Conservation (phyloP, 2,888 invertebrate species). For the Capitulum mitella region DNA sequence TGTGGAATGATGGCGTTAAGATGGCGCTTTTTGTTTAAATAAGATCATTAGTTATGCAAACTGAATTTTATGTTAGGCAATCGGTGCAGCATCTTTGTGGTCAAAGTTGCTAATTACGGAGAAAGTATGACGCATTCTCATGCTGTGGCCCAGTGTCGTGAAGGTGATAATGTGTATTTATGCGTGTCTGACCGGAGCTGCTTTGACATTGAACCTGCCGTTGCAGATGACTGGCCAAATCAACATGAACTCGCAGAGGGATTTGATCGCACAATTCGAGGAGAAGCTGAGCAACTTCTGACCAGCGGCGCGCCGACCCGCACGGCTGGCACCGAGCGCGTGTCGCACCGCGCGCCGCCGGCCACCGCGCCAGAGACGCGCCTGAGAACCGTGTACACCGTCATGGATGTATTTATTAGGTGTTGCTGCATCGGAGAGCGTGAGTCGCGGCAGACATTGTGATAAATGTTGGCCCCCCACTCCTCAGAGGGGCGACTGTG, state of each 20-base stretch:
- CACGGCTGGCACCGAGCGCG: not conserved
- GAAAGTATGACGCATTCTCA: too few relatives aligned
- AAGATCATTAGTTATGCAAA: too few relatives aligned
- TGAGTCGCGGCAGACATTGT: not conserved
- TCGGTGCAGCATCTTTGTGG: too few relatives aligned
- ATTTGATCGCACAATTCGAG: constrained; percentile 22
- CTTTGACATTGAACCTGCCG: too few relatives aligned
- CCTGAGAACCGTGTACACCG: too few relatives aligned
- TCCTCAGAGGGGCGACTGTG: not conserved
- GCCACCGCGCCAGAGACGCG: not conserved
- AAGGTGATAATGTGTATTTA: too few relatives aligned
- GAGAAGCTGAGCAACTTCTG: constrained; percentile 20
- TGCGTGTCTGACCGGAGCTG: too few relatives aligned
- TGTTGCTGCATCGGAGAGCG: not conserved
- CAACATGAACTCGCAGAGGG: constrained; percentile 21
- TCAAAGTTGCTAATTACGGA: too few relatives aligned
- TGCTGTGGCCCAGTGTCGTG: too few relatives aligned
- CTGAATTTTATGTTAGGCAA: too few relatives aligned
- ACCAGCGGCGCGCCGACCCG: not conserved
- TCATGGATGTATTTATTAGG: constrained; percentile 14
- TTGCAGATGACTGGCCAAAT: constrained; percentile 20
- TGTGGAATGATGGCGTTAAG: too few relatives aligned
- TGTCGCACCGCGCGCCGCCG: not conserved
- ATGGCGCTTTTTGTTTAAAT: too few relatives aligned
- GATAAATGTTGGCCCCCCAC: not conserved